Base-by-base conservation (phyloP, 2,888 invertebrate genomes). In the Dolichomitus sp. region DNA sequence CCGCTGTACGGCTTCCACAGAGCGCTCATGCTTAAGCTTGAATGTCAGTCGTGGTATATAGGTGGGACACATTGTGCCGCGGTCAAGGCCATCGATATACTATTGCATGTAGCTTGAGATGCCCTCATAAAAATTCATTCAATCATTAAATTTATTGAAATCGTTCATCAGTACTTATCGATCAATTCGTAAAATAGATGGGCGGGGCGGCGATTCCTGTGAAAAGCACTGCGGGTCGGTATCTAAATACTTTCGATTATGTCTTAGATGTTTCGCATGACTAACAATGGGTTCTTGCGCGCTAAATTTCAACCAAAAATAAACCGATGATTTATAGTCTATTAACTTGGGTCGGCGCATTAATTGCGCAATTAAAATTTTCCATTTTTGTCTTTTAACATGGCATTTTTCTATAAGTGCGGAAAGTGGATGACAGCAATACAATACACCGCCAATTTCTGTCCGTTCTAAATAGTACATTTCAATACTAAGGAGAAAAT, bases 1-100 rank as follows among this genome's bases (percentile, higher is more conserved):
- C 57, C 80, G 17, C 85, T 73, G 59, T 90, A 81, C 12, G 89
- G 88, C 86, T 89, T 89, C 90, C 52, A 72, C 79, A 78, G 89
- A 87, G 83, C 85, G 85, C 76, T 84, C 82, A 83, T 70, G 85
- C 83, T 63, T 78, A 75, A 76, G 76, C 63, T 45, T 40, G 30
- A 37, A 42, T 50, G 37, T 48, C 40, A 57, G 14, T 27, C 12
- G 11, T 37, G 11, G 30, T 42, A 77, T 40, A 52, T 33, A 50
- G 45, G 52, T 19, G 75, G 80, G 54, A 87, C 83, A 74, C 81
- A 87, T 84, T 85, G 61, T 68, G 70, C 30, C 52, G 69, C 74
- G 17, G 40, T 54, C 85, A 87, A 87, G 87, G 87, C 69, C 87
- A 80, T 4, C 80, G 37, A 80, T 70, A 57, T 30, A 57, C 17